Evolutionary conservation across 2,797 vertebrate species (phyloP), one percentile per base, ranked within the genome.

Genomic region (Syndactyla subalaris): DNA sequence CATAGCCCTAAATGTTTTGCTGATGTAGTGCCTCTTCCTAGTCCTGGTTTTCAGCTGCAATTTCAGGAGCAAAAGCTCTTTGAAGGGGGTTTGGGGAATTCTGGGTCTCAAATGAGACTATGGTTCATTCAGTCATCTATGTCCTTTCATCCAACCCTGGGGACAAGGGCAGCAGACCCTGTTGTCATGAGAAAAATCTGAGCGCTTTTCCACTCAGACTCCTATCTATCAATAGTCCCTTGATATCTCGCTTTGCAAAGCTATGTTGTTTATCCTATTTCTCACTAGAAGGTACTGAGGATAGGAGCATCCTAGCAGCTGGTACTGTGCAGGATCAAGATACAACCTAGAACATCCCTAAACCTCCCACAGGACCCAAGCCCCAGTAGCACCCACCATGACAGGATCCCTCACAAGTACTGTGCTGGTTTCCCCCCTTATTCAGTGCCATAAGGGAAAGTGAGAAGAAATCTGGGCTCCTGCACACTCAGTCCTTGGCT

Each of bases 391-490:
- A 48, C 32, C 29, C 13, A n/a, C 12, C 19, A 23, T 5, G n/a
- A 22, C 66, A 78, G 70, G 12, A 55, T 6, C 10, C 10, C 30
- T 43, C 45, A 57, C 30, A 83, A 7, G 8, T 3, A 6, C 6
- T 61, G 27, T 52, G 29, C 38, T 68, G 29, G 1, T 32, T 66
- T 43, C 4, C 6, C 48, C 9, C 5, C 9, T 46, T 38, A 51
- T 20, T 85, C 38, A 83, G 19, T 52, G 29, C 13, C 27, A 72
- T 27, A 10, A 0, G 0, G 21, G 21, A 67, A 65, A 16, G 6
- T 41, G 30, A 29, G 58, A 39, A 54, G 71, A 57, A 24, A 24
- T 67, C 23, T 30, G 32, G 34, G 41, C 24, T 71, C 24, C n/a
- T 70, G 11, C 26, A 43, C 36, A 3, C 14, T 32, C 20, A 65